These are phyloP conservation scores for Drosophila virilis DNA, from an alignment of 1,140 invertebrate genomes.

Conservation along the genomic window DNA sequence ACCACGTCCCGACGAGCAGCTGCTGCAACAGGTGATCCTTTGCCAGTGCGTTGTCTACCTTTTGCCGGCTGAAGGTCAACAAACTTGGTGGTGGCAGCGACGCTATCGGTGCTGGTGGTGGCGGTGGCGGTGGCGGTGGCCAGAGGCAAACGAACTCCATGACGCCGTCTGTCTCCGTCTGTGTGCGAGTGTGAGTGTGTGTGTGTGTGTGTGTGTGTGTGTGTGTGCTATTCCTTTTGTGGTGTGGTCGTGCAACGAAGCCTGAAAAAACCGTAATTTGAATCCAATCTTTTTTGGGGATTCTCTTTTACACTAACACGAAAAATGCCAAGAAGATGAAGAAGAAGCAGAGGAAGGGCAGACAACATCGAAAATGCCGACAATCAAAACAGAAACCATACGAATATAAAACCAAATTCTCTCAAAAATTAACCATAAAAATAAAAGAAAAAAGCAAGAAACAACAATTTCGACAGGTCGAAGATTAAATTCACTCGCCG, in stretches of 20 bases:
- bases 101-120: constrained; percentile 39
- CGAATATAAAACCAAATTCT: constrained; percentile 53
- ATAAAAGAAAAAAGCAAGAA: constrained; percentile 38
- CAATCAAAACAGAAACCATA: constrained; percentile 80
- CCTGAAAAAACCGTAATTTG: constrained; percentile 78
- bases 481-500: constrained; percentile 8
- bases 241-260: constrained; percentile 60
- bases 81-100: constrained; percentile 70
- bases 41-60: constrained; percentile 47
- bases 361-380: constrained; percentile 48
- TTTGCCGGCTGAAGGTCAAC: constrained; percentile 73
- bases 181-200: no score
- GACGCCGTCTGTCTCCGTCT: not conserved
- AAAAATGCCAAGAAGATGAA: constrained; percentile 37
- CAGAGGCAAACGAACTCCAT: constrained; percentile 65
- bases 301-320: constrained; percentile 47
- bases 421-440: constrained; percentile 60
- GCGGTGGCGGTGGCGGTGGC: not conserved
- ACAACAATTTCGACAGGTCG: not conserved
- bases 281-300: constrained; percentile 73
- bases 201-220: no score
- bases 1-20: constrained; percentile 49
- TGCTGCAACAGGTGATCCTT: constrained; percentile 79
- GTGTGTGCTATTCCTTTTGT: constrained; percentile 44
- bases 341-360: constrained; percentile 22